A percentile compares a stretch with the other conserved stretches of the same genome.
These are phyloP conservation scores for Leucozona laternaria DNA, from an alignment of 2,888 invertebrate genomes.

Conservation along the genomic window DNA sequence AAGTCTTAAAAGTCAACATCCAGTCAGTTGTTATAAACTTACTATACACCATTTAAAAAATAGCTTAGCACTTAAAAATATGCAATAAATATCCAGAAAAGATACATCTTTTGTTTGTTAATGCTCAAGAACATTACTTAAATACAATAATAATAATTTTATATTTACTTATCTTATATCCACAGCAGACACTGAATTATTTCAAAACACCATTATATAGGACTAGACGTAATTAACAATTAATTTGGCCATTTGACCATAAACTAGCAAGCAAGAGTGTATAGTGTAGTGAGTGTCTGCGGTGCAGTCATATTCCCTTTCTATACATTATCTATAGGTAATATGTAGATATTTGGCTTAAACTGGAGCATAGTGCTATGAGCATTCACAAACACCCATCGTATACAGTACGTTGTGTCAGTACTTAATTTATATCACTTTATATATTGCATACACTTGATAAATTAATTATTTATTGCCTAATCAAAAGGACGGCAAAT, in stretches of 20 bases:
- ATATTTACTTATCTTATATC: neutral
- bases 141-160: neutral
- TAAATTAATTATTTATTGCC: slow-evolving; percentile 61
- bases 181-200: neutral
- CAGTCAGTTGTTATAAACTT: too few species aligned
- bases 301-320: slow-evolving; percentile 16
- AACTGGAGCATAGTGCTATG: neutral
- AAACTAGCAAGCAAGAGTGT: slow-evolving; percentile 40
- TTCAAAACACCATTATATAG: slow-evolving; percentile 7
- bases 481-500: slow-evolving; percentile 52
- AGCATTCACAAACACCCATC: slow-evolving; percentile 23
- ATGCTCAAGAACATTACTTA: neutral
- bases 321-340: neutral
- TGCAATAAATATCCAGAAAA: too few species aligned
- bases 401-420: slow-evolving; percentile 20
- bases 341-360: neutral
- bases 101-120: too few species aligned
- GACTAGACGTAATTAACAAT: slow-evolving; percentile 52
- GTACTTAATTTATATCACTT: slow-evolving; percentile 55
- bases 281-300: neutral
- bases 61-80: too few species aligned
- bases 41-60: too few species aligned
- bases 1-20: too few species aligned
- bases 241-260: slow-evolving; percentile 53
- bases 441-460: slow-evolving; percentile 43